phyloP scores from a whole-genome alignment of 2,797 vertebrate species.

The Microcaecilia unicolor region DNA sequence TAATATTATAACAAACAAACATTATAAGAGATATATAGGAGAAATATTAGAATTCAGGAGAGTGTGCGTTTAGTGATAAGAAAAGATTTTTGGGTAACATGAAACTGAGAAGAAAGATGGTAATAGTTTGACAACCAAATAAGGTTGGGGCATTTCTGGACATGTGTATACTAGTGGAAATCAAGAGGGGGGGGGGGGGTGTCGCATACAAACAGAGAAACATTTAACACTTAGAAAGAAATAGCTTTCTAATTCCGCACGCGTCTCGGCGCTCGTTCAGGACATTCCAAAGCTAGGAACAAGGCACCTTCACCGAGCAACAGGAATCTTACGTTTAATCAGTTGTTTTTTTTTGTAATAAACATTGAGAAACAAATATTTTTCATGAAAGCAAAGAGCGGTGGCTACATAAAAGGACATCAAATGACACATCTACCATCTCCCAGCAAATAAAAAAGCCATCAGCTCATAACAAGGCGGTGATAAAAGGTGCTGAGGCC shows the following conservation, averaged over 20 bases:
- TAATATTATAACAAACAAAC: too few species aligned
- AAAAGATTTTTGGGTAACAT: too few species aligned
- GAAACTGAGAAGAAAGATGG: too few species aligned
- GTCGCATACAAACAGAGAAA: too few species aligned
- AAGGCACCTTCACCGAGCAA: constrained; percentile 27
- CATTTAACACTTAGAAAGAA: constrained; percentile 27
- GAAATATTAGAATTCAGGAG: too few species aligned
- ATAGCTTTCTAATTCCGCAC: constrained; percentile 31
- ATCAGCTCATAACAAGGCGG: constrained; percentile 80
- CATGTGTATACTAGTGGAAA: too few species aligned
- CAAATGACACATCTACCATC: constrained; percentile 78
- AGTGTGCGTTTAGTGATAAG: too few species aligned
- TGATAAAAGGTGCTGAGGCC: constrained; percentile 84
- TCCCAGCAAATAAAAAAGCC: constrained; percentile 79
- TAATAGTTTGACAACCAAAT: too few species aligned
- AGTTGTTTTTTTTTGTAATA: constrained; percentile 62
- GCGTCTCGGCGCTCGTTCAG: constrained; percentile 30
- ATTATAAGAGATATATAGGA: too few species aligned
- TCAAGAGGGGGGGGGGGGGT: too few species aligned
- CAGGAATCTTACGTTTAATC: constrained; percentile 49
- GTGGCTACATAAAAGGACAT: constrained; percentile 73
- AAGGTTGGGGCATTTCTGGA: too few species aligned
- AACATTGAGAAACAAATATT: constrained; percentile 55
- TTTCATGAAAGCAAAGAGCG: constrained; percentile 47
- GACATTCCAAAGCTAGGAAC: constrained; percentile 20